phyloP scores from a whole-genome alignment of 2,888 invertebrate genomes.

The Pimpla rufipes region DNA sequence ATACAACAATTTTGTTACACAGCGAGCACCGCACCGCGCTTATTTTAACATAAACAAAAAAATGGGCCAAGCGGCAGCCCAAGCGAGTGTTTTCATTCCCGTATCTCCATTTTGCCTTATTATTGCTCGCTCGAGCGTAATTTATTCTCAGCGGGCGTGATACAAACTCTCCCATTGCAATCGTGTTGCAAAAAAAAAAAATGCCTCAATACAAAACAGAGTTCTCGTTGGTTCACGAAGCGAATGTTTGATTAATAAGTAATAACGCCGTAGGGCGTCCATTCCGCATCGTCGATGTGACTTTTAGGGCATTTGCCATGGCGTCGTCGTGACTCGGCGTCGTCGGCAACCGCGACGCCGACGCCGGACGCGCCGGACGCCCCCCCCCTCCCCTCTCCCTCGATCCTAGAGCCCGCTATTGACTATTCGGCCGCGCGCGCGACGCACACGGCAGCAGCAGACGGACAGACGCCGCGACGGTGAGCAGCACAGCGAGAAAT shows the following conservation, averaged over 20 bases:
- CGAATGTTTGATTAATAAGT: no score
- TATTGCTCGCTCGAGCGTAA: no score
- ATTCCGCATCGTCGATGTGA: not conserved
- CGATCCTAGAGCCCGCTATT: not conserved
- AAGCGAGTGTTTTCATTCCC: no score
- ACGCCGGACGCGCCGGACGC: no score
- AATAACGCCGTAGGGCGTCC: not conserved
- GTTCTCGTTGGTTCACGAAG: no score
- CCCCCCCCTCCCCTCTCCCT: not conserved
- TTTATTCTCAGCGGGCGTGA: no score
- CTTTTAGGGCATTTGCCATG: not conserved
- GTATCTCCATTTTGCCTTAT: no score
- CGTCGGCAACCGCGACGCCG: not conserved
- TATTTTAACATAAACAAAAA: no score
- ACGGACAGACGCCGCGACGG: conserved; percentile 25
- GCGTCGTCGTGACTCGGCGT: conserved; percentile 8
- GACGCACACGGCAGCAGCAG: conserved; percentile 12
- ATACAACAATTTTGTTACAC: not conserved
- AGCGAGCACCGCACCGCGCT: no score
- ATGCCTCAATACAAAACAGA: no score
- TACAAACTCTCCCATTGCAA: no score
- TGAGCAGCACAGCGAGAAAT: conserved; percentile 14
- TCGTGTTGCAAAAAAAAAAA: no score
- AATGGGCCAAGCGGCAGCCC: not conserved
- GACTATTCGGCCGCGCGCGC: conserved; percentile 34